Evolutionary conservation across 2,888 invertebrate genomes (phyloP), one percentile per base, ranked within the genome.

Genomic region (Antheraea assamensis): DNA sequence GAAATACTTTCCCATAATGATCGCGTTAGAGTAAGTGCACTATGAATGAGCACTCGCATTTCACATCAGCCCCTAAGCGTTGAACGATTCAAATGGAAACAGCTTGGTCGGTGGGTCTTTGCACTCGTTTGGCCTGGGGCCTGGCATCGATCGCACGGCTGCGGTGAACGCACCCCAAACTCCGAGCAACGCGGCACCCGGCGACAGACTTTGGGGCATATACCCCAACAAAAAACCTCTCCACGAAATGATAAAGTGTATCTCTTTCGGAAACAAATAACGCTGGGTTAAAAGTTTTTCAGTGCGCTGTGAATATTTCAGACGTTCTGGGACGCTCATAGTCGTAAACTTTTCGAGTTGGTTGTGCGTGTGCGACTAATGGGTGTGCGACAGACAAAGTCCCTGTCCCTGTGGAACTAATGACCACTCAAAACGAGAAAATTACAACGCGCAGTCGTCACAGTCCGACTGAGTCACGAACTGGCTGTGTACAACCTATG

Each of bases 351-450:
- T 78, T 78, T 79, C 78, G 78, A 82, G 80, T 82, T 80, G 80
- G 86, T 76, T 87, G 15, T 86, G 87, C 90, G 88, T 88, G 86
- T 85, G 85, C 84, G 86, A 86, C 88, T 92, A 92, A 93, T 91
- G 88, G 88, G 84, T 84, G 85, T 86, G 88, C 88, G 90, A 90
- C 88, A 88, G 87, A 85, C 88, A 87, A 87, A 89, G 85, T 85
- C 87, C 85, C 87, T 85, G 89, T 91, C 89, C 87, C 88, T 82
- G 85, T 87, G 89, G 87, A 88, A 92, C 92, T 93, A 94, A 94
- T 93, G 93, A 91, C 91, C 90, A 91, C 90, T 91, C 88, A 88
- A 89, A 91, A 89, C 87, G 88, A 89, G 92, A 90, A 91, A 92
- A 93, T 92, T 92, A 92, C 92, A 80, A 83, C 83, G 84, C 80